Base-by-base conservation (phyloP, 1,140 invertebrate genomes). In the Drosophila willistoni region DNA sequence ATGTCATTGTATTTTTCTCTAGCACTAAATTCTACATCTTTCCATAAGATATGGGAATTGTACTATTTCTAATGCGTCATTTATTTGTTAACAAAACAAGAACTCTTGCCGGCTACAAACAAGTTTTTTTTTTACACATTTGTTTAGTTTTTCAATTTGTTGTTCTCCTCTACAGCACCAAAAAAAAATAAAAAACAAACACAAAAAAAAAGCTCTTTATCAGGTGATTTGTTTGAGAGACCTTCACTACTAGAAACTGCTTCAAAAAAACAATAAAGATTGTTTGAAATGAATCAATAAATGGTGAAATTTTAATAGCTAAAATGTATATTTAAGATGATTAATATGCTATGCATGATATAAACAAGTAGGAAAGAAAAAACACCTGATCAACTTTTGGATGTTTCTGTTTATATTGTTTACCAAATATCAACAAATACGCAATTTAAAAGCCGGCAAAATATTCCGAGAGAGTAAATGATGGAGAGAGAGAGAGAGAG, bases 401-500 rank as follows among this genome's bases (percentile, higher is more conserved):
- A 51, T 77, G 69, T 79, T 68, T 54, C 14, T 70, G 56, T 73
- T 51, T 51, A 81, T 68, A 69, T 85, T 85, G 74, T 85, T 81
- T 78, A 86, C 70, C 71, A 86, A 86, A 86, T 64, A 85, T 78
- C 42, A 78, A 78, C 82, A 85, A 65, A 66, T 68, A 65, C 79
- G 79, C 79, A 82, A 70, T 86, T 75, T 77, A 64, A 77, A 77
- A 81, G 78, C 81, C 81, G 81, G 80, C 77, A 80, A 85, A 75
- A 60, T 61, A 59, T 63, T 33, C 12, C 44, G 55, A 62, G 70
- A 62, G 70, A 29, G 29, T 7, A 29, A 29, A 7, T 29, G 29
- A 29, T 2, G 25, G 25, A 25, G 5, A 25, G 25, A 72, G 19
- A 22, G 19, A 19, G 19, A 19, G 19, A 19, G 57, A 61, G 41